Percentiles rank a stretch among this genome's conserved stretches.
Evolutionary conservation across 1,140 invertebrate species (phyloP).

Genomic region (Bombus breviceps): DNA sequence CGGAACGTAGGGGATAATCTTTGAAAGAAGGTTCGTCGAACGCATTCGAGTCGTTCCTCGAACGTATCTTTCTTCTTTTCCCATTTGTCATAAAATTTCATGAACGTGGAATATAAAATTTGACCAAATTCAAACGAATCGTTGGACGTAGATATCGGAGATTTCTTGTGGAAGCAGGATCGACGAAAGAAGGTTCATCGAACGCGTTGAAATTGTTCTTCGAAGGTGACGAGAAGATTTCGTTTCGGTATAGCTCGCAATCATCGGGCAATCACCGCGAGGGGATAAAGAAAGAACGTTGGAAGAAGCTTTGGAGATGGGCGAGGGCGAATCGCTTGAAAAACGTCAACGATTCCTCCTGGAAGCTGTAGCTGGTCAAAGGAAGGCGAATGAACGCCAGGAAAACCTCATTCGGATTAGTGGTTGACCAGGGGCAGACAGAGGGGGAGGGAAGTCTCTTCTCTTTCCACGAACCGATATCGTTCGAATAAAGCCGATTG

Average conservation of each 20-base stretch:
- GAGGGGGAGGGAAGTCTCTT: constrained; percentile 54
- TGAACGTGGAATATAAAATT: too few species aligned
- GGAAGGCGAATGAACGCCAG: constrained; percentile 48
- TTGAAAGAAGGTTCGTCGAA: too few species aligned
- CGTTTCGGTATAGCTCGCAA: constrained; percentile 13
- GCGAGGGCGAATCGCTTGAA: constrained; percentile 43
- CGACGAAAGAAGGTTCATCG: not conserved
- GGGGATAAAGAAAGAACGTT: constrained; percentile 4
- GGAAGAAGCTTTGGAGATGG: constrained; percentile 1
- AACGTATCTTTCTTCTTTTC: too few species aligned
- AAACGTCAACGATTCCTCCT: constrained; percentile 53
- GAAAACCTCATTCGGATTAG: constrained; percentile 76
- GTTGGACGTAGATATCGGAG: too few species aligned
- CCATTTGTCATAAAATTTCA: too few species aligned
- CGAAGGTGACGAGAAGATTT: constrained; percentile 11
- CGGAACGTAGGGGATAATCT: too few species aligned
- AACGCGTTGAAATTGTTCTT: not conserved
- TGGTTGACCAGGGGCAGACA: constrained; percentile 21
- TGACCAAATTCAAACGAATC: too few species aligned
- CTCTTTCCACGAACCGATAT: constrained; percentile 74
- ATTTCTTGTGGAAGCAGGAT: too few species aligned
- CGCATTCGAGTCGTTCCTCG: too few species aligned
- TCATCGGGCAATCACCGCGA: constrained; percentile 32
- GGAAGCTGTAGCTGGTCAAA: constrained; percentile 49
- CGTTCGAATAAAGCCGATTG: constrained; percentile 78